Conservation (phyloP, 2,113 vertebrate genomes). For the Rousettus leschenaultii region DNA sequence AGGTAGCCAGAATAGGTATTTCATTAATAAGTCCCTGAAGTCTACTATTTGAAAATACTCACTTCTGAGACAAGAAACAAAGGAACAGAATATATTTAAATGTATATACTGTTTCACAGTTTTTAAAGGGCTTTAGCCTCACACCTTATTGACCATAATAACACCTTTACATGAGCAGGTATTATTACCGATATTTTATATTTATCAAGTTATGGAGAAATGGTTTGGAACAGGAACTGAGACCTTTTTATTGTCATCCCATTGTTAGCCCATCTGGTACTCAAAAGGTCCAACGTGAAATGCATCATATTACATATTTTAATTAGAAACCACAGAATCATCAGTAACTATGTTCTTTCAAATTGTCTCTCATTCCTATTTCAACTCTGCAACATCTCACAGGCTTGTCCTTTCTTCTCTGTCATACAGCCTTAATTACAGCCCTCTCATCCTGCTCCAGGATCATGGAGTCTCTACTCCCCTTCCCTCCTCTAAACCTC, state of each 20-base stretch:
- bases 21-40: neutral
- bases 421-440: neutral
- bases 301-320: neutral
- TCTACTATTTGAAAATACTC: neutral
- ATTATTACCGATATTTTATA: neutral
- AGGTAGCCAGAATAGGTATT: neutral
- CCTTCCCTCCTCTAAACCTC: neutral
- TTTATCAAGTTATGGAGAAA: neutral
- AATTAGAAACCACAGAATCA: neutral
- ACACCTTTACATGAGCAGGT: neutral
- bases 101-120: neutral
- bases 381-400: neutral
- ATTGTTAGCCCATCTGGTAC: neutral
- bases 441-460: neutral
- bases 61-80: conserved; percentile 14
- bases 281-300: neutral
- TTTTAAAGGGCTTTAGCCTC: neutral
- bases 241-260: neutral
- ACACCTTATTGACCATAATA: neutral
- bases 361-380: neutral
- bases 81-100: neutral
- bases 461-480: neutral
- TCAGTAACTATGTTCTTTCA: neutral
- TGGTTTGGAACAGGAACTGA: neutral
- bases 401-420: neutral